A percentile compares a stretch with the other conserved stretches of the same genome.
These are phyloP conservation scores for Clunio marinus DNA, from an alignment of 2,888 invertebrate species.

Conservation along the genomic window DNA sequence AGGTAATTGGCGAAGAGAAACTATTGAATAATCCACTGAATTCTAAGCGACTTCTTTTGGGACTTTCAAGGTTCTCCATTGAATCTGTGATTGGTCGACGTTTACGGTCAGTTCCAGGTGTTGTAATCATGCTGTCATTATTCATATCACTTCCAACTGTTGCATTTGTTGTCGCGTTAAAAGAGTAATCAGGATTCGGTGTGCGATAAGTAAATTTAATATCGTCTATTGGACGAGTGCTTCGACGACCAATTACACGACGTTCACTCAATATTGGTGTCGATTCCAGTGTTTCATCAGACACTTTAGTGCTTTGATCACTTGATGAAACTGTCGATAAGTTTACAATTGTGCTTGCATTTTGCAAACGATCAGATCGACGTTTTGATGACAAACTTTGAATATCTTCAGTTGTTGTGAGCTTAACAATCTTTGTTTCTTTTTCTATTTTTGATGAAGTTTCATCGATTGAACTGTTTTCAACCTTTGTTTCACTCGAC, in stretches of 20 bases:
- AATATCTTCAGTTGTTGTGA: not conserved
- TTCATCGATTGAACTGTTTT: not conserved
- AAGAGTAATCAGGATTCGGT: constrained; percentile 13
- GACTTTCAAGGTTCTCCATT: constrained; percentile 9
- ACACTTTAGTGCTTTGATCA: constrained; percentile 31
- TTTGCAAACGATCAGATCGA: constrained; percentile 22
- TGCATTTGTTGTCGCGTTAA: constrained; percentile 6
- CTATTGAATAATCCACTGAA: constrained; percentile 23
- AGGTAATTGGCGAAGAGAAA: constrained; percentile 10
- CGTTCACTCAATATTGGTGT: not conserved
- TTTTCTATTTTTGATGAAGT: not conserved
- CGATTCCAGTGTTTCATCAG: not conserved
- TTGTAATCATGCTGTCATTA: not conserved
- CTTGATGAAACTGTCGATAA: constrained; percentile 3
- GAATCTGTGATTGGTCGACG: not conserved
- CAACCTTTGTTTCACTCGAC: not conserved
- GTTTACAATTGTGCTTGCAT: constrained; percentile 36
- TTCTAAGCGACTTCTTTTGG: constrained; percentile 27
- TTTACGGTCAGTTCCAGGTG: constrained; percentile 16
- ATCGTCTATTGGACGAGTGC: constrained; percentile 28
- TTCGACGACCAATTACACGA: constrained; percentile 18
- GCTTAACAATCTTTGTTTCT: constrained; percentile 3
- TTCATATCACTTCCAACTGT: constrained; percentile 15
- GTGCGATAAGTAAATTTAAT: constrained; percentile 28
- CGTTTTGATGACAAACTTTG: not conserved